Percentiles rank a stretch among this genome's conserved stretches.
phyloP scores from a whole-genome alignment of 2,113 vertebrate species.

The Platycercus adscitus region DNA sequence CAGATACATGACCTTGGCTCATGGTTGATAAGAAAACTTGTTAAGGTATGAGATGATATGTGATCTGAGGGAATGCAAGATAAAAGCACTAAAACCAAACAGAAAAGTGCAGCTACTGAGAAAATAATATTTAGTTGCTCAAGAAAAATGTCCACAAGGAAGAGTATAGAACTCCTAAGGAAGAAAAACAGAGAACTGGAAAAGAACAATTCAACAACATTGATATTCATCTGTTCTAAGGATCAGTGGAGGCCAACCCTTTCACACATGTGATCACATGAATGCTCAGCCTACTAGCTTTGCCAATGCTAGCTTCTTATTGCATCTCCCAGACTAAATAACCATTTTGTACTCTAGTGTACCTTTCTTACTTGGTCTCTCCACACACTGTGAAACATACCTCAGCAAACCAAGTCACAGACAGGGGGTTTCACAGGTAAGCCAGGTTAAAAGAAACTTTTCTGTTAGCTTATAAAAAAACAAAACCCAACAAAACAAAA shows the following conservation, averaged over 20 bases:
- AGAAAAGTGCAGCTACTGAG: not conserved
- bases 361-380: not conserved
- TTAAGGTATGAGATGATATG: not conserved
- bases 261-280: rapidly evolving
- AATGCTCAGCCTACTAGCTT: not conserved
- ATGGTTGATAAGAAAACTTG: not conserved
- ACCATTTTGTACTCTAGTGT: not conserved
- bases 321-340: not conserved
- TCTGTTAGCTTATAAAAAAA: not conserved
- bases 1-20: not conserved
- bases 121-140: not conserved
- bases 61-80: not conserved
- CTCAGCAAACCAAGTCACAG: not conserved
- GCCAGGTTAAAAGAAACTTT: not conserved
- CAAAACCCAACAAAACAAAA: not conserved
- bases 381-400: not conserved
- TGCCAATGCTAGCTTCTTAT: not conserved
- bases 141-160: not conserved
- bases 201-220: not conserved
- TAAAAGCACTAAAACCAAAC: not conserved
- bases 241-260: not conserved
- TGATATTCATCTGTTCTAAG: not conserved
- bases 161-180: not conserved
- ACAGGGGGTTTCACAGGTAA: not conserved
- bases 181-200: not conserved